Evolutionary conservation across 2,797 vertebrate genomes (phyloP).

Genomic region (Prionace glauca): DNA sequence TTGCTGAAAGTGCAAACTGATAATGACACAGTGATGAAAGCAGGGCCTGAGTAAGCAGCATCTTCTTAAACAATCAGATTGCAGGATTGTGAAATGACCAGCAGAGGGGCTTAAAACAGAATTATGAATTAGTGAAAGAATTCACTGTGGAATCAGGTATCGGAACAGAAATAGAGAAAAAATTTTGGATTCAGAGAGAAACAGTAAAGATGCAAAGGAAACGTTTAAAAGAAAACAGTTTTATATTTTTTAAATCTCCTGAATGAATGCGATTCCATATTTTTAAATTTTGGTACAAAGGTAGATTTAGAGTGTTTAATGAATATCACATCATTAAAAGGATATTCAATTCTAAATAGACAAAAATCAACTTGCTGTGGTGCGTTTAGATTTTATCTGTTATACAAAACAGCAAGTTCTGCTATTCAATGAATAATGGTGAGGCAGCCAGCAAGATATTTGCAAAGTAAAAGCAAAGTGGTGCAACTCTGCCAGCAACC

Average conservation of each 20-base stretch:
- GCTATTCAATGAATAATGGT: neutral
- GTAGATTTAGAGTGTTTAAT: neutral
- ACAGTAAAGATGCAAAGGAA: neutral
- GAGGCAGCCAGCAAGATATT: neutral
- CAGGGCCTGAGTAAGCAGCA: neutral
- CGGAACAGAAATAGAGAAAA: slow-evolving; percentile 13
- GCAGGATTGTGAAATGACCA: neutral
- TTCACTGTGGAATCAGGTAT: neutral
- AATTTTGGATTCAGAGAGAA: neutral
- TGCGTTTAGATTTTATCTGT: neutral
- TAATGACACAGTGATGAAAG: neutral
- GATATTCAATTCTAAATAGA: neutral
- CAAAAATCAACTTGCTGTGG: neutral
- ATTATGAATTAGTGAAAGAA: neutral
- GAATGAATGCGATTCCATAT: neutral
- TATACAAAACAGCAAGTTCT: neutral
- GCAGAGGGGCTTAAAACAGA: neutral
- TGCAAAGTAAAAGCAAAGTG: neutral
- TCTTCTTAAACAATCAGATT: neutral
- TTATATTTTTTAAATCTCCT: neutral
- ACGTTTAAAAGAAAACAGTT: neutral
- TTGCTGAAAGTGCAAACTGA: neutral
- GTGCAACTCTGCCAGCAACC: neutral
- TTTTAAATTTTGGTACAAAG: neutral
- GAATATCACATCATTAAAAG: neutral